Conservation (phyloP, 2,888 invertebrate genomes). For the Epirrhoe tristata region DNA sequence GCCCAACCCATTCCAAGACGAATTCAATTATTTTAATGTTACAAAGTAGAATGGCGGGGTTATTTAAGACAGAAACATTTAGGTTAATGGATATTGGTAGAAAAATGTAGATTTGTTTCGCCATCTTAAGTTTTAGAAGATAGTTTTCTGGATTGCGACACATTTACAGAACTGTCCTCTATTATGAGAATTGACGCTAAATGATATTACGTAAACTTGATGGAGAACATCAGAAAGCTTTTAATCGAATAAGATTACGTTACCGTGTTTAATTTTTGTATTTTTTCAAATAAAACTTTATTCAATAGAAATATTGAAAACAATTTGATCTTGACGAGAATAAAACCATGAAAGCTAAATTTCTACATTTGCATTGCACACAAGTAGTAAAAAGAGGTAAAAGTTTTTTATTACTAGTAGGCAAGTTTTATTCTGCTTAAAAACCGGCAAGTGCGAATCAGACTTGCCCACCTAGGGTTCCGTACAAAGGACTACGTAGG, state of each 20-base stretch:
- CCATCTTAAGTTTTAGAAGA: constrained; percentile 25
- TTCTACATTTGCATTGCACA: no score
- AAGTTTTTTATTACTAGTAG: no score
- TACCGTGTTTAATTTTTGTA: neutral
- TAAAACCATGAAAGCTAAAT: no score
- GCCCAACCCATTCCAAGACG: constrained; percentile 46
- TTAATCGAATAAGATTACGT: constrained; percentile 10
- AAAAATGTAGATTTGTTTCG: constrained; percentile 46
- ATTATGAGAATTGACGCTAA: constrained; percentile 11
- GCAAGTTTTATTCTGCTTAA: no score
- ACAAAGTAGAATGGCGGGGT: constrained; percentile 48
- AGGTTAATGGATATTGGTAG: constrained; percentile 48
- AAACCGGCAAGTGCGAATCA: no score
- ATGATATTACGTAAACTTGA: constrained; percentile 10
- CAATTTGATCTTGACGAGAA: no score
- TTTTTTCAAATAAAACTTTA: neutral
- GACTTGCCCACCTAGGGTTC: no score
- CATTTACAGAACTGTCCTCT: constrained; percentile 21
- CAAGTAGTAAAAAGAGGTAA: no score
- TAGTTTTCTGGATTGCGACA: constrained; percentile 20
- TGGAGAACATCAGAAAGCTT: constrained; percentile 30
- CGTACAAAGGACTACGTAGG: no score
- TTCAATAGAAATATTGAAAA: no score
- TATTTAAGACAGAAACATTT: constrained; percentile 50
- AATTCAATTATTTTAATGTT: constrained; percentile 50